These are phyloP conservation scores for Nyctibius grandis DNA, from an alignment of 2,797 vertebrate species.

Conservation along the genomic window DNA sequence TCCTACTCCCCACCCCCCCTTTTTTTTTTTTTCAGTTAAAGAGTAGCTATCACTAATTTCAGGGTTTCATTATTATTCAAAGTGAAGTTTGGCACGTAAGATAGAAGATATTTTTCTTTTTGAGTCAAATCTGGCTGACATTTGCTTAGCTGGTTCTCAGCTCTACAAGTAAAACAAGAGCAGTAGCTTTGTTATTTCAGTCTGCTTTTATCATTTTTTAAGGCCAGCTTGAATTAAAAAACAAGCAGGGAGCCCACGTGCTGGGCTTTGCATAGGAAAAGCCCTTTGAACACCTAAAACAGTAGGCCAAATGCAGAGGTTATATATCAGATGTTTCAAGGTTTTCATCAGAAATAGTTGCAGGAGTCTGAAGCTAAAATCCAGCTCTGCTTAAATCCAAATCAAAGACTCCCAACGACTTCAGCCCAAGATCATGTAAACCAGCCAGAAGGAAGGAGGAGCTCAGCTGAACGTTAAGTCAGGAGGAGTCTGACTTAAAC, in stretches of 20 bases:
- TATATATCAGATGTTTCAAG: background rate
- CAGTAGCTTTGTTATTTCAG: conserved; percentile 43
- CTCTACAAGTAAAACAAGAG: conserved; percentile 31
- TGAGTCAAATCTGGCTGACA: conserved; percentile 13
- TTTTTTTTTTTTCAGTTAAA: background rate
- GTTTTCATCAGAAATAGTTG: background rate
- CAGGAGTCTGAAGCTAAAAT: background rate
- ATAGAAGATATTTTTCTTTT: background rate
- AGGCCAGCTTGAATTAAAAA: conserved; percentile 5
- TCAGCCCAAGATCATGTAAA: background rate
- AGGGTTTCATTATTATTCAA: background rate
- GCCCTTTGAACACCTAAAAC: background rate
- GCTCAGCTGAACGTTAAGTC: background rate
- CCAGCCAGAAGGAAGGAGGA: background rate
- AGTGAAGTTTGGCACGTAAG: background rate
- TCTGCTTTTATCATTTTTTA: background rate
- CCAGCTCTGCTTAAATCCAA: background rate
- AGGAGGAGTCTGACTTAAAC: background rate
- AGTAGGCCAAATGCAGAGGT: background rate
- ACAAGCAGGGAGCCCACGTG: background rate
- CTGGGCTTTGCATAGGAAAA: background rate
- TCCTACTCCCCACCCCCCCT: rapidly evolving
- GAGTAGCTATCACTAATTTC: background rate
- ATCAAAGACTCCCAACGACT: background rate
- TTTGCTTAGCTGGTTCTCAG: background rate